Conservation (phyloP, 2,113 vertebrate species). For the Corythornis madagascariensis region DNA sequence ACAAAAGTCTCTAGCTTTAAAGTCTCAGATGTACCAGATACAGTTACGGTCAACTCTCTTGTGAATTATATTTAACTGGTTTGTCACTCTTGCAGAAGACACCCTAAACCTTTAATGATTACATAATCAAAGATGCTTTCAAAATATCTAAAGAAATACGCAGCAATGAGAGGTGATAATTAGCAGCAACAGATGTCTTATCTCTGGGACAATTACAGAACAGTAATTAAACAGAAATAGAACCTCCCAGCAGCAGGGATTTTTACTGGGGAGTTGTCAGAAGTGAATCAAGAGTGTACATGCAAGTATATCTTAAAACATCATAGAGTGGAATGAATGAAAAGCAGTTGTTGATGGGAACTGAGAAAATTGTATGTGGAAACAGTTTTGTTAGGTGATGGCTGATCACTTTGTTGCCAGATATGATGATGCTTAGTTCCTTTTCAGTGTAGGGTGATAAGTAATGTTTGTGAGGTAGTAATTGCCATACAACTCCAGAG, state of each 20-base stretch:
- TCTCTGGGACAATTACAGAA: conserved; percentile 46
- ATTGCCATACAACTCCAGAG: neutral
- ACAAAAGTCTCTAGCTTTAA: neutral
- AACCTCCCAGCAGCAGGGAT: conserved; percentile 21
- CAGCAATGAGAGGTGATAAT: conserved; percentile 53
- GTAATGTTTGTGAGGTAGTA: neutral
- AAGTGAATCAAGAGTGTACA: conserved; percentile 34
- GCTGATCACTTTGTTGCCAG: neutral
- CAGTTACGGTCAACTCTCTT: neutral
- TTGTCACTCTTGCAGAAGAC: conserved; percentile 38
- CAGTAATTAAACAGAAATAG: conserved; percentile 67
- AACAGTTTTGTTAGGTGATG: neutral
- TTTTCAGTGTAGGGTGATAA: neutral
- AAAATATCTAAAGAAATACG: conserved; percentile 40
- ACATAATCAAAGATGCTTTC: conserved; percentile 48
- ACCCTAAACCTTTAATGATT: conserved; percentile 28
- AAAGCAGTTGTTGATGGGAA: neutral
- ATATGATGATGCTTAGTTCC: neutral
- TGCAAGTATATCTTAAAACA: neutral
- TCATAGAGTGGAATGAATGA: neutral
- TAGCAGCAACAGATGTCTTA: conserved; percentile 57
- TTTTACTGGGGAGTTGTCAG: conserved; percentile 42
- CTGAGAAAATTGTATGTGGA: neutral
- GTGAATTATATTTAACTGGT: neutral
- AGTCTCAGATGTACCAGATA: neutral